Percentiles rank a stretch among this genome's conserved stretches.
These are phyloP conservation scores for Vicugna pacos DNA, from an alignment of 2,113 vertebrate species.

Conservation along the genomic window DNA sequence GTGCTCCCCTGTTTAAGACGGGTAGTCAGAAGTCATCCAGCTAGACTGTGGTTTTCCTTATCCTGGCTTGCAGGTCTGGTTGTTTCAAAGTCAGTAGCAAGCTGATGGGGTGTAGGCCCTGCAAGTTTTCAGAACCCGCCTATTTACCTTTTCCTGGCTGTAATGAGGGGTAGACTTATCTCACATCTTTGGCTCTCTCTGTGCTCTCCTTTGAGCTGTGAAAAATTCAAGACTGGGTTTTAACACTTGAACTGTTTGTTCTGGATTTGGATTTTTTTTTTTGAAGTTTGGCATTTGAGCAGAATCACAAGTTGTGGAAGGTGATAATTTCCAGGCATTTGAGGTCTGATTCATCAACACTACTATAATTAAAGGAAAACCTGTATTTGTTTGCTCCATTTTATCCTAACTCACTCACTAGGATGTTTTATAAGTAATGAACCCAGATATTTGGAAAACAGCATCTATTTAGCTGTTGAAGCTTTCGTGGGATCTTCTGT, in stretches of 20 bases:
- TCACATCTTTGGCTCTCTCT: not conserved
- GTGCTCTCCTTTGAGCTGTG: not conserved
- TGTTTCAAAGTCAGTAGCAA: not conserved
- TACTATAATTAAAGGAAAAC: slow-evolving; percentile 72
- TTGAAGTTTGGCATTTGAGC: slow-evolving; percentile 64
- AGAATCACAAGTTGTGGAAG: slow-evolving; percentile 68
- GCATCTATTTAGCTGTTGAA: slow-evolving; percentile 29
- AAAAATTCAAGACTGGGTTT: not conserved
- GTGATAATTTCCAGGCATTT: slow-evolving; percentile 72
- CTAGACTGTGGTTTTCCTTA: not conserved
- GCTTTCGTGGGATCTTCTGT: not conserved
- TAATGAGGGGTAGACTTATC: not conserved
- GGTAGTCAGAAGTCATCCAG: not conserved
- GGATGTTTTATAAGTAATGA: slow-evolving; percentile 65
- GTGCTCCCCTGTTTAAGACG: not conserved
- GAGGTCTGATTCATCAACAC: slow-evolving; percentile 73
- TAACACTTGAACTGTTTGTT: slow-evolving; percentile 53
- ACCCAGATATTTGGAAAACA: slow-evolving; percentile 68
- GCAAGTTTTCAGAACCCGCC: not conserved
- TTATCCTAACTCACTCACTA: slow-evolving; percentile 54
- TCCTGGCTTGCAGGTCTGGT: not conserved
- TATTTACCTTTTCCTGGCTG: not conserved
- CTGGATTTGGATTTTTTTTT: slow-evolving; percentile 56
- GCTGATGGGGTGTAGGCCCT: not conserved
- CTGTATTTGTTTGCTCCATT: slow-evolving; percentile 63